A percentile compares a stretch with the other conserved stretches of the same genome.
phyloP scores from a whole-genome alignment of 2,113 vertebrate genomes.

The Paralichthys olivaceus region DNA sequence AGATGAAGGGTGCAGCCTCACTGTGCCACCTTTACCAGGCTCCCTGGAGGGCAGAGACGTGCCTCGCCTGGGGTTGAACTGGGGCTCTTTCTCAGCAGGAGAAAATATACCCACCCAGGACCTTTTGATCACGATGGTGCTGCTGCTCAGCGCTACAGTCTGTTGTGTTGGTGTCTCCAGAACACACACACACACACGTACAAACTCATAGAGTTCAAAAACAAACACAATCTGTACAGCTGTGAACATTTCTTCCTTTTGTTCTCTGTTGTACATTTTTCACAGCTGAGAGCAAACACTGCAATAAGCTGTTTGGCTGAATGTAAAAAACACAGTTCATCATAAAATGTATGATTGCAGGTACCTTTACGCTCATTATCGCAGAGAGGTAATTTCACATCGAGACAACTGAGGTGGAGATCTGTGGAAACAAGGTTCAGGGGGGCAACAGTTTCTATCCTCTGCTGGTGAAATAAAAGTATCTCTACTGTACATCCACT shows the following conservation, averaged over 20 bases:
- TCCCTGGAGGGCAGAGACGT: background rate
- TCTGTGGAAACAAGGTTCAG: background rate
- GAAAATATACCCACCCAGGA: slow-evolving; percentile 21
- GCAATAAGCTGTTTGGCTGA: slow-evolving; percentile 9
- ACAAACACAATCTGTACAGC: slow-evolving; percentile 23
- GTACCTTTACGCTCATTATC: slow-evolving; percentile 8
- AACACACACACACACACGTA: slow-evolving; percentile 1
- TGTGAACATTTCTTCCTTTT: slow-evolving; percentile 24
- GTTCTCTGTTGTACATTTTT: slow-evolving; percentile 9
- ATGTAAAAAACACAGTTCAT: slow-evolving; percentile 10
- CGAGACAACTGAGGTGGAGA: slow-evolving; percentile 21
- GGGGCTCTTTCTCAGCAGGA: slow-evolving; percentile 39
- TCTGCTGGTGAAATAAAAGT: slow-evolving; percentile 28
- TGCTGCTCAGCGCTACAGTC: slow-evolving; percentile 20
- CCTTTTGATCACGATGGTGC: slow-evolving; percentile 45
- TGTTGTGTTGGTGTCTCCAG: slow-evolving; percentile 28
- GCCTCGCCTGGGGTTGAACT: background rate
- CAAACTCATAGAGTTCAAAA: slow-evolving; percentile 31
- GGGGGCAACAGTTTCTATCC: slow-evolving; percentile 6
- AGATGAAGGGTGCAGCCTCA: slow-evolving; percentile 21
- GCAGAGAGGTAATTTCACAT: slow-evolving; percentile 20
- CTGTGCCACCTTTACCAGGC: background rate
- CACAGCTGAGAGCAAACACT: background rate
- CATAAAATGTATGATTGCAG: slow-evolving; percentile 21
- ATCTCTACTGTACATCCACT: slow-evolving; percentile 13